Conservation (phyloP, 2,888 invertebrate species). For the Pyrgus malvae region DNA sequence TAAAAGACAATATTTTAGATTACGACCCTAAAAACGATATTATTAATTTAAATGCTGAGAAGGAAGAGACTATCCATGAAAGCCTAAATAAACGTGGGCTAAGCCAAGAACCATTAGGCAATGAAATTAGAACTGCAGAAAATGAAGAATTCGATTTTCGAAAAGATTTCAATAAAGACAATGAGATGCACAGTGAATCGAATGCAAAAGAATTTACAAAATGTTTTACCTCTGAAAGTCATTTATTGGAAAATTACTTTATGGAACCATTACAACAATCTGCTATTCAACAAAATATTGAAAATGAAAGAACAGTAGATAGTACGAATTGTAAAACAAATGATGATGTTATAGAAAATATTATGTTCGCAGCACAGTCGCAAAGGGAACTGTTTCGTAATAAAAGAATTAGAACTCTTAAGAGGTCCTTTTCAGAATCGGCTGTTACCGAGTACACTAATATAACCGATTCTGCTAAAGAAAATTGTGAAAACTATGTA, state of each 20-base stretch:
- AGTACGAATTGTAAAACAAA: neutral
- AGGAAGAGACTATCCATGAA: too few species aligned
- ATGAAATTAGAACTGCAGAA: neutral
- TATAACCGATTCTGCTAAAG: neutral
- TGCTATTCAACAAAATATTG: too few species aligned
- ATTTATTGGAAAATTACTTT: too few species aligned
- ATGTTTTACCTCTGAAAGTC: too few species aligned
- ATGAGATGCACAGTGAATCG: neutral
- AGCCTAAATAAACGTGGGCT: too few species aligned
- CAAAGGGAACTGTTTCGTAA: constrained; percentile 24
- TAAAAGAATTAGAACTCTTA: constrained; percentile 42
- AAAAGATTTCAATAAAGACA: neutral
- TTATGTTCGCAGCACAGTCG: neutral
- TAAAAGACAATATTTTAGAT: neutral
- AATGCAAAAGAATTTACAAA: too few species aligned
- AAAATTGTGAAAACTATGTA: constrained; percentile 22
- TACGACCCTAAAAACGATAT: neutral
- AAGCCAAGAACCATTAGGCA: neutral
- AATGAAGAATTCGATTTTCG: neutral
- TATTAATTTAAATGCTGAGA: neutral
- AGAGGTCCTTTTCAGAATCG: constrained; percentile 70
- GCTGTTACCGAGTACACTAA: constrained; percentile 39
- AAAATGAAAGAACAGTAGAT: too few species aligned
- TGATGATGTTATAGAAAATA: neutral
- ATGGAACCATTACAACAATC: too few species aligned